Conservation (phyloP, 2,797 vertebrate genomes). For the Chaetodon trifasciatus region DNA sequence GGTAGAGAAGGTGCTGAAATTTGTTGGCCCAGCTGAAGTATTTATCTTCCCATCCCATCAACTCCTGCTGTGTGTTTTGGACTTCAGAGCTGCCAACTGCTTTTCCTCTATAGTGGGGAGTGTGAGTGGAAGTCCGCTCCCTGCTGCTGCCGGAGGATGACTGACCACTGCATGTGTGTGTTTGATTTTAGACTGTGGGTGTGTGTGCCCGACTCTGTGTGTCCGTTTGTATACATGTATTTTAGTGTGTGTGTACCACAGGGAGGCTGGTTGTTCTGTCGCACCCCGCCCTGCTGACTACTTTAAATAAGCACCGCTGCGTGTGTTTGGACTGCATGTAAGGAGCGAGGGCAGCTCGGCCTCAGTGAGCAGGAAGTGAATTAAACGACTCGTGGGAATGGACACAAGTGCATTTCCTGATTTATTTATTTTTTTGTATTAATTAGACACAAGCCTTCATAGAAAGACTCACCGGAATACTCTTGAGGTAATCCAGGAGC, state of each 20-base stretch:
- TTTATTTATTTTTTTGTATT: neutral
- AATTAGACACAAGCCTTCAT: conserved; percentile 5
- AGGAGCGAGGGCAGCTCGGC: conserved; percentile 32
- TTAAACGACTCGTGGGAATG: neutral
- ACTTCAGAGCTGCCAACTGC: neutral
- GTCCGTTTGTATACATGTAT: conserved; percentile 47
- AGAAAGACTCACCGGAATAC: neutral
- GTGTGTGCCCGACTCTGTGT: conserved; percentile 35
- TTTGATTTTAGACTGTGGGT: conserved; percentile 20
- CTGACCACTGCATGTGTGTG: conserved; percentile 37
- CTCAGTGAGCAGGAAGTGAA: conserved; percentile 11
- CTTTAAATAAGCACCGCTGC: conserved; percentile 68
- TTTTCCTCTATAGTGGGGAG: conserved; percentile 17
- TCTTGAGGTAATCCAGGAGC: conserved; percentile 18
- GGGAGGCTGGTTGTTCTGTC: conserved; percentile 33
- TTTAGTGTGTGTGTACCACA: conserved; percentile 51
- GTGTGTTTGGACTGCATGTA: conserved; percentile 52
- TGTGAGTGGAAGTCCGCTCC: conserved; percentile 43
- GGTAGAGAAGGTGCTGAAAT: conserved; percentile 41
- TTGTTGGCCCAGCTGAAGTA: conserved; percentile 52
- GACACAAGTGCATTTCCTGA: neutral
- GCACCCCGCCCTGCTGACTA: conserved; percentile 68
- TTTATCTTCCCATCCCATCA: conserved; percentile 24
- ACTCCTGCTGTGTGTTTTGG: conserved; percentile 31
- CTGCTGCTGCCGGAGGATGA: conserved; percentile 33